These are phyloP conservation scores for Tenrec ecaudatus DNA, from an alignment of 2,113 vertebrate species.

Conservation along the genomic window DNA sequence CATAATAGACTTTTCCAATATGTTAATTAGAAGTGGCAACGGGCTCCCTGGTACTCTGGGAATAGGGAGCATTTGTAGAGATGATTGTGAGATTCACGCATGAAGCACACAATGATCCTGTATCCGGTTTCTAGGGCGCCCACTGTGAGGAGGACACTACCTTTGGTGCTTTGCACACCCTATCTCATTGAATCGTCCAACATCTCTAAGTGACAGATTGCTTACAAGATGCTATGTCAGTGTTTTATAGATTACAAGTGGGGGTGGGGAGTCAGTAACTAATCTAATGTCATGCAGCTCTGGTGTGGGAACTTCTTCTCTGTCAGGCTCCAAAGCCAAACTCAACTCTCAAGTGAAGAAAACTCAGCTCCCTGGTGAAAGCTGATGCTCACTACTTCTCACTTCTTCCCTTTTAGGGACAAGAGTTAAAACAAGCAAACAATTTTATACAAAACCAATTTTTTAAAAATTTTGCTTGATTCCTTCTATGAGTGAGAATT, in stretches of 20 bases:
- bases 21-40: not conserved
- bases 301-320: not conserved
- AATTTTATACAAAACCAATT: not conserved
- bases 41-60: not conserved
- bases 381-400: not conserved
- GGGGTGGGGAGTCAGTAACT: not conserved
- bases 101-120: not conserved
- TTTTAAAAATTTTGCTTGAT: not conserved
- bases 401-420: not conserved
- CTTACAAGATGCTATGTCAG: not conserved
- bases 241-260: not conserved
- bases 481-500: not conserved
- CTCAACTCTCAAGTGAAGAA: not conserved
- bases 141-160: not conserved
- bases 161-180: not conserved
- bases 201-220: not conserved
- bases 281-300: slow-evolving; percentile 22
- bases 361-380: not conserved
- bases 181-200: not conserved
- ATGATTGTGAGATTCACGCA: not conserved
- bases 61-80: not conserved
- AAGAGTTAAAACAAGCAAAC: not conserved
- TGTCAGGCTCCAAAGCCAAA: not conserved
- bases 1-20: slow-evolving; percentile 23
- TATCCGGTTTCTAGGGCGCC: not conserved